Evolutionary conservation across 2,888 invertebrate species (phyloP), one percentile per base, ranked within the genome.

Genomic region (Eristalis pertinax): DNA sequence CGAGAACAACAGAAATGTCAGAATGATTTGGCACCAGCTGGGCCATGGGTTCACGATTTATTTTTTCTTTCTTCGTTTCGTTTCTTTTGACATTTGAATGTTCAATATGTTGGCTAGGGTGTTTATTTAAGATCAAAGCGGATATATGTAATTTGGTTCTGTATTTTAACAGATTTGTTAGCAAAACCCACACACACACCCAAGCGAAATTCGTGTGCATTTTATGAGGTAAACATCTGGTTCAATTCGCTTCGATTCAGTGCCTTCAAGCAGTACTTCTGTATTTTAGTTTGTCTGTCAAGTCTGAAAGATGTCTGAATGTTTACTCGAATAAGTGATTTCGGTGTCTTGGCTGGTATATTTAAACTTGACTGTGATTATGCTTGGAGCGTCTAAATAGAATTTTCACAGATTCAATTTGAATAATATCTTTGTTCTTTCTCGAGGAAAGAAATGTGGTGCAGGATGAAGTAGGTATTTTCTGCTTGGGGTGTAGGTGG

Each of bases 111-210:
- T 10, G 15, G 19, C 29, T 19, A n/a, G 29, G 19, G n/a, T 74
- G 74, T 74, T 74, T 74, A 56, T 74, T 64, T 32, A 32, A 64
- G 32, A 74, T 74, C 63, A 73, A 73, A 73, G 73, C 43, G 29
- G 26, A 63, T 19, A 43, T 41, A n/a, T 41, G 62, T 73, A 63
- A 43, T 43, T 63, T 15, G 4, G n/a, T 63, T 63, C 22, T 24
- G 60, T 19, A 24, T 56, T 32, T 19, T 19, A 68, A 43, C 50
- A 26, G 26, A 13, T 35, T 32, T 69, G 35, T 58, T 50, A 38
- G 38, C 13, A 7, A 1, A 13, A 8, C 10, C n/a, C 43, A n/a
- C 15, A 19, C 10, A 50, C 41, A 4, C 41, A 8, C 10, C 29
- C 3, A 22, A 13, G 56, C 26, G 67, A 26, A n/a, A 10, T 22